These are phyloP conservation scores for Eidolon helvum DNA, from an alignment of 2,113 vertebrate species.

Conservation along the genomic window DNA sequence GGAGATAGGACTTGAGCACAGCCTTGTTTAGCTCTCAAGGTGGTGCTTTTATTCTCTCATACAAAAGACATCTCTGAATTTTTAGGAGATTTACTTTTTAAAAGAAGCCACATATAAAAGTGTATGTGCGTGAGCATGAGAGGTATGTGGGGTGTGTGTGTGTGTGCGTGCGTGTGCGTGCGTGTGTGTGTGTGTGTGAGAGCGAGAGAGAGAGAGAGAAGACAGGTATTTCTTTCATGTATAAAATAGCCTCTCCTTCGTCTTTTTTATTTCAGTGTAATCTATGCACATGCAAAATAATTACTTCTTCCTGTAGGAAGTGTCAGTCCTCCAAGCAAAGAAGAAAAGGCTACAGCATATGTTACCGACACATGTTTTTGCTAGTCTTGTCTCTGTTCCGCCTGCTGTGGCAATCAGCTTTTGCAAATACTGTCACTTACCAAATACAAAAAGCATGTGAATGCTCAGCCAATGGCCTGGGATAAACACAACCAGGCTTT, in stretches of 20 bases:
- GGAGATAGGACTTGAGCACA: not conserved
- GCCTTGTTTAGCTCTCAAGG: not conserved
- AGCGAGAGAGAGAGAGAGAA: not conserved
- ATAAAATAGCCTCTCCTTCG: not conserved
- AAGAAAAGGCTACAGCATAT: conserved; percentile 76
- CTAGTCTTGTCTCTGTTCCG: conserved; percentile 75
- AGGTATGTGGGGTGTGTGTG: not conserved
- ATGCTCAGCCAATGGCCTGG: conserved; percentile 71
- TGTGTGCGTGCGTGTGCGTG: no score
- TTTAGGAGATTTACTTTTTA: not conserved
- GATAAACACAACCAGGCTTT: conserved; percentile 75
- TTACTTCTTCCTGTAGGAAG: conserved; percentile 76
- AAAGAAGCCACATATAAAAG: not conserved
- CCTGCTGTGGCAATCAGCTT: conserved; percentile 77
- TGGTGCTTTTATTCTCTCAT: not conserved
- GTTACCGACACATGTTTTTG: conserved; percentile 76
- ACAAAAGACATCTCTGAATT: not conserved
- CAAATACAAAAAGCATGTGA: conserved; percentile 79
- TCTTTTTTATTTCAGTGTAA: conserved; percentile 55
- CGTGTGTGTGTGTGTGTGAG: not conserved
- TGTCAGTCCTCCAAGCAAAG: conserved; percentile 73
- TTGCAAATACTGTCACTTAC: conserved; percentile 79
- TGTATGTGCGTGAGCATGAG: not conserved
- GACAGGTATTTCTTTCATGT: not conserved
- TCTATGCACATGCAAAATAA: conserved; percentile 75